Conservation (phyloP, 2,113 vertebrate species). For the Narcine bancroftii region DNA sequence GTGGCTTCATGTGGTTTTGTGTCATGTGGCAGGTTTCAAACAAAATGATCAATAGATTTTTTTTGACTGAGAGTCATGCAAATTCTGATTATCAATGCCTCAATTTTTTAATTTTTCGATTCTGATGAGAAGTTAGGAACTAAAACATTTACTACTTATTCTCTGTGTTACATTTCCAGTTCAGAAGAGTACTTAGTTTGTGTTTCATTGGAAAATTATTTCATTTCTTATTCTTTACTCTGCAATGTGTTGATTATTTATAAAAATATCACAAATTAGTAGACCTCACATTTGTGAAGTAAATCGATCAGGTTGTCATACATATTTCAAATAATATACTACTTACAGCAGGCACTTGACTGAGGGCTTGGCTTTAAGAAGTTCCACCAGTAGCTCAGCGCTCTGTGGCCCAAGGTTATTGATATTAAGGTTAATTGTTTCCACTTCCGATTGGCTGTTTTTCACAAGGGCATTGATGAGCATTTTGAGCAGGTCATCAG, state of each 20-base stretch:
- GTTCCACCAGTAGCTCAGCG: constrained; percentile 55
- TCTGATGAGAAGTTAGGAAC: too few species aligned
- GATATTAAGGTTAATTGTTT: constrained; percentile 66
- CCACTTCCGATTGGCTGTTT: constrained; percentile 56
- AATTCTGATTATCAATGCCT: neutral
- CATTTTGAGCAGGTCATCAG: constrained; percentile 54
- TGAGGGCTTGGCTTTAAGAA: constrained; percentile 56
- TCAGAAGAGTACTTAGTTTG: neutral
- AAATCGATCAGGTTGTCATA: neutral
- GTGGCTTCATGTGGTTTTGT: neutral
- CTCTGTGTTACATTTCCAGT: neutral
- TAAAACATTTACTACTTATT: too few species aligned
- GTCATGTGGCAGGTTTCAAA: neutral
- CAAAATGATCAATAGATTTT: neutral
- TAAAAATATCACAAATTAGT: neutral
- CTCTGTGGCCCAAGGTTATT: constrained; percentile 61
- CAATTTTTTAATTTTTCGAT: neutral
- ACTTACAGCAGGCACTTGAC: constrained; percentile 61
- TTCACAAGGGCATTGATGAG: constrained; percentile 53
- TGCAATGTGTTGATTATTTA: neutral
- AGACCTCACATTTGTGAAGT: too few species aligned
- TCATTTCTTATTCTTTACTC: neutral
- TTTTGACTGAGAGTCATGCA: neutral
- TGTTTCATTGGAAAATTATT: neutral
- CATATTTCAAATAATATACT: neutral